Evolutionary conservation across 1,140 invertebrate genomes (phyloP), one percentile per base, ranked within the genome.

Genomic region (Megalopta genalis): DNA sequence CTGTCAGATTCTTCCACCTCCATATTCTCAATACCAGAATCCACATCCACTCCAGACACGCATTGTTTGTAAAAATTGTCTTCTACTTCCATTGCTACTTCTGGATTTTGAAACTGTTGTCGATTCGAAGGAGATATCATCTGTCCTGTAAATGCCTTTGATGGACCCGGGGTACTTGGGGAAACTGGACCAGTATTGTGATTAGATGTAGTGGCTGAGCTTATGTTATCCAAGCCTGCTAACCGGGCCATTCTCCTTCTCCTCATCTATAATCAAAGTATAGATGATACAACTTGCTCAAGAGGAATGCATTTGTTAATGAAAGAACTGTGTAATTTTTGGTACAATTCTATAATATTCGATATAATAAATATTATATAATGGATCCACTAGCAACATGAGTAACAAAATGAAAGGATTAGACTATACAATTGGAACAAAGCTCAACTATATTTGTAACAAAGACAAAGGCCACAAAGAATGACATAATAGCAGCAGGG

Each of bases 1-100:
- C 90, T 88, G 76, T 93, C 90, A 6, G 88, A 89, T 73, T 94
- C 93, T 32, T 95, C 95, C 7, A 96, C 95, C 91, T 96, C 95
- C 95, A 96, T 96, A 88, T 95, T 96, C 90, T 96, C 96, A 88
- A 96, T 95, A 16, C 95, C 95, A 60, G 95, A 96, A 92, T 96
- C 96, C 57, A 96, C 95, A 91, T 96, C 95, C 52, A 95, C 93
- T 72, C 92, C 93, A 42, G 88, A 91, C 68, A 87, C 93, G 72
- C 89, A 90, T 78, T 94, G 93, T 83, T 94, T 93, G 46, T 92
- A 88, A 78, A 91, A 92, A 49, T 83, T 92, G 72, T 95, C 94
- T 84, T 95, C 94, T 18, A 95, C 93, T 89, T 94, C 95, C 95
- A 94, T 95, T 67, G 92, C 84, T 78, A 91, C 87, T 80, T 94